phyloP scores from a whole-genome alignment of 2,888 invertebrate species.

The Sipha maydis region DNA sequence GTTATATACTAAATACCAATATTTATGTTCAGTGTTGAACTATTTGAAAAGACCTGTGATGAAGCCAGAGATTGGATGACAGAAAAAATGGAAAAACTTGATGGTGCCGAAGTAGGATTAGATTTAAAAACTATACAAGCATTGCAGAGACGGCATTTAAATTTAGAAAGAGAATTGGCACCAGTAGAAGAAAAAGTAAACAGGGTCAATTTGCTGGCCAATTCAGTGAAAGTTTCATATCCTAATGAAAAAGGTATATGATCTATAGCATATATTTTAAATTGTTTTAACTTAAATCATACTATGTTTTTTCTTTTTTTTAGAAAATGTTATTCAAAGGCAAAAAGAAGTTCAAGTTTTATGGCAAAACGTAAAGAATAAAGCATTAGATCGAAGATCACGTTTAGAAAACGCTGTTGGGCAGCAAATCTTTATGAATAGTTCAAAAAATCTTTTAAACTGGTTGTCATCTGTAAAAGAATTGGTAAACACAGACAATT shows the following conservation, averaged over 20 bases:
- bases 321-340: conserved; percentile 79
- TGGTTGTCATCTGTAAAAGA: conserved; percentile 86
- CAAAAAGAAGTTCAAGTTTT: conserved; percentile 86
- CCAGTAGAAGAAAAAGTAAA: conserved; percentile 94
- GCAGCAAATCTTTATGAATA: conserved; percentile 90
- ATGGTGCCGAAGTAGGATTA: conserved; percentile 79
- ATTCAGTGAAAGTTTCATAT: conserved; percentile 90
- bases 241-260: conserved; percentile 79
- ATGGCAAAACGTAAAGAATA: conserved; percentile 86
- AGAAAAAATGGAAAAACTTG: conserved; percentile 92
- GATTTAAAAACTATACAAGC: conserved; percentile 93
- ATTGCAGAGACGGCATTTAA: conserved; percentile 89
- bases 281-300: background rate
- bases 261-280: background rate
- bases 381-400: conserved; percentile 84
- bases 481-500: conserved; percentile 80
- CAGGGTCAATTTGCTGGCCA: conserved; percentile 86
- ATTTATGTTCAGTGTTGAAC: conserved; percentile 79
- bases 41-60: conserved; percentile 95
- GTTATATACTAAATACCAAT: background rate
- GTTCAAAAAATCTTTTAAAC: conserved; percentile 79
- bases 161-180: conserved; percentile 92
- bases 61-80: conserved; percentile 98
- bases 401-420: conserved; percentile 94
- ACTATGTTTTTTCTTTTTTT: background rate